Evolutionary conservation across 2,888 invertebrate genomes (phyloP).

Genomic region (Troides oblongomaculatus): DNA sequence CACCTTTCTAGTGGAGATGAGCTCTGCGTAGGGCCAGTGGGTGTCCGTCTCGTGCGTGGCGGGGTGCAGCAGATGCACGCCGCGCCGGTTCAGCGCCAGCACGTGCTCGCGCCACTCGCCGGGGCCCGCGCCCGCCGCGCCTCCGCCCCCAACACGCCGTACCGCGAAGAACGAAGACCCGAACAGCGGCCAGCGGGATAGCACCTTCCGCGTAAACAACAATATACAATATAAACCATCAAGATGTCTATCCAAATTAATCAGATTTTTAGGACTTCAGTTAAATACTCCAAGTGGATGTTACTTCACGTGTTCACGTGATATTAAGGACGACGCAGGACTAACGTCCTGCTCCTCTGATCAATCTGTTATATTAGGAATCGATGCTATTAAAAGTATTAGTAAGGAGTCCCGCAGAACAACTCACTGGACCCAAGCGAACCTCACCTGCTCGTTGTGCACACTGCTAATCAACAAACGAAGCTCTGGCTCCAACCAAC

Average conservation of each 20-base stretch:
- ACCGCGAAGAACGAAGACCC: constrained; percentile 99
- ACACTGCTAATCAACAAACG: too few relatives aligned
- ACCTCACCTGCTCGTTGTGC: too few relatives aligned
- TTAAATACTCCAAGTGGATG: too few relatives aligned
- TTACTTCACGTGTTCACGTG: too few relatives aligned
- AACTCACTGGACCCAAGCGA: too few relatives aligned
- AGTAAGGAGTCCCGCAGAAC: too few relatives aligned
- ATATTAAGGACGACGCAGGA: too few relatives aligned
- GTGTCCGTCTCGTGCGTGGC: constrained; percentile 95
- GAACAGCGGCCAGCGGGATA: constrained; percentile 97
- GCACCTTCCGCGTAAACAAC: constrained; percentile 80
- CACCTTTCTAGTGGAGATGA: constrained; percentile 95
- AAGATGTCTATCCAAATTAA: not conserved
- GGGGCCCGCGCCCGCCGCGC: constrained; percentile 88
- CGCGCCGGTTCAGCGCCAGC: constrained; percentile 94
- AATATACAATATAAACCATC: not conserved
- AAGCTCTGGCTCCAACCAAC: too few relatives aligned
- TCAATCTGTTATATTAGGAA: too few relatives aligned
- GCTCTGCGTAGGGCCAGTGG: constrained; percentile 96
- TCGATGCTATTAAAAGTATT: too few relatives aligned
- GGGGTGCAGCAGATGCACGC: constrained; percentile 95
- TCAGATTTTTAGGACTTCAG: too few relatives aligned
- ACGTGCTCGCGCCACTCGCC: constrained; percentile 91
- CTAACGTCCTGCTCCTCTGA: too few relatives aligned
- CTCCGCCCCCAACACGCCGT: constrained; percentile 90